Evolutionary conservation across 2,113 vertebrate genomes (phyloP), one percentile per base, ranked within the genome.

Genomic region (Chlamydotis undulata): DNA sequence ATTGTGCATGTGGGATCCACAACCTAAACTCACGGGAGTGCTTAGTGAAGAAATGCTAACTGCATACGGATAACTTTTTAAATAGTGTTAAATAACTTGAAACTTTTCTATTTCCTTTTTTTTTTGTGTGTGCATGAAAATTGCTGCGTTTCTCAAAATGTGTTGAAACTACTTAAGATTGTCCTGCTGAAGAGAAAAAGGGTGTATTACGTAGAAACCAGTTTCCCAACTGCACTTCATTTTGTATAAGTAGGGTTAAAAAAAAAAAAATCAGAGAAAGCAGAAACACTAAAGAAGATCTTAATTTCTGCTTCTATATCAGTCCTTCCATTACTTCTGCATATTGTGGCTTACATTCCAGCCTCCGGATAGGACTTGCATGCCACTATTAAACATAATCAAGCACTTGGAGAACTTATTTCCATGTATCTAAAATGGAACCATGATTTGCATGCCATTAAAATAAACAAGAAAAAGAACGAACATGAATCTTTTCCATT

Each of bases 291-390:
- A 37, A 83, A 87, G 45, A 61, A 5, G 18, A 81, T 80, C 79
- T 92, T 90, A 76, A 95, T 92, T 95, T 96, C 67, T 95, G 82
- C 49, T 92, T 96, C 92, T 93, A 39, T 90, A 90, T 82, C 86
- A 89, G 92, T 78, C 73, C 75, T 84, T 68, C 53, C 35, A 91
- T 76, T 89, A 57, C 73, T 92, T 89, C 76, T 76, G 83, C 23
- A 10, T 61, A 91, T 90, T 89, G 69, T 47, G 45, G 80, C 2
- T 87, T 94, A 65, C 28, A 87, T 92, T 94, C 64, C 80, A 95
- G 80, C 73, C 80, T 95, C 83, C 12, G 19, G 92, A 91, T 92
- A 73, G 90, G 94, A 65, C 61, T 87, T 95, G 60, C 69, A 84
- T 73, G 50, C 39, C 57, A 61, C 86, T 91, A 56, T 94, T 93